Evolutionary conservation across 2,888 invertebrate species (phyloP).

Genomic region (Pseudeuparius sepicola): DNA sequence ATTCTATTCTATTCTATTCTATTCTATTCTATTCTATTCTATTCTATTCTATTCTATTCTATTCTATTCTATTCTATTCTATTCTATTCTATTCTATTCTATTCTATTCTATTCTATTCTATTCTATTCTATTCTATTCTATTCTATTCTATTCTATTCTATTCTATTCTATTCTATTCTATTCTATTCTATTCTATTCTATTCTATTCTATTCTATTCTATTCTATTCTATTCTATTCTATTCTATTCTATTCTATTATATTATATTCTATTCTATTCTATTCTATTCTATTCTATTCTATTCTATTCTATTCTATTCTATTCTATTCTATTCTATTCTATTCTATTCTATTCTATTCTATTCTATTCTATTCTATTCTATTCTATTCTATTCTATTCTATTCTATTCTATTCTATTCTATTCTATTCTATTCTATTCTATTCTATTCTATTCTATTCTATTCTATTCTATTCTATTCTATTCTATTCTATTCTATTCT

Average conservation of each 20-base stretch:
- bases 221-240: constrained; percentile 1
- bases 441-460: background rate
- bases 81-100: constrained; percentile 1
- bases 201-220: background rate
- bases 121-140: background rate
- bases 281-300: constrained; percentile 3
- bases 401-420: background rate
- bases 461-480: background rate
- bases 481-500: background rate
- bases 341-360: background rate
- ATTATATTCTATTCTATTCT: too few relatives aligned
- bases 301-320: constrained; percentile 1
- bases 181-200: background rate
- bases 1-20: constrained; percentile 2
- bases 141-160: background rate
- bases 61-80: background rate
- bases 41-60: background rate
- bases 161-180: background rate
- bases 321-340: background rate
- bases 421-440: background rate
- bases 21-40: constrained; percentile 1
- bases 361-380: background rate
- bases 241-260: too few relatives aligned
- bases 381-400: background rate
- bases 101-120: background rate